These are phyloP conservation scores for Trilocha varians DNA, from an alignment of 2,888 invertebrate genomes.

Conservation along the genomic window DNA sequence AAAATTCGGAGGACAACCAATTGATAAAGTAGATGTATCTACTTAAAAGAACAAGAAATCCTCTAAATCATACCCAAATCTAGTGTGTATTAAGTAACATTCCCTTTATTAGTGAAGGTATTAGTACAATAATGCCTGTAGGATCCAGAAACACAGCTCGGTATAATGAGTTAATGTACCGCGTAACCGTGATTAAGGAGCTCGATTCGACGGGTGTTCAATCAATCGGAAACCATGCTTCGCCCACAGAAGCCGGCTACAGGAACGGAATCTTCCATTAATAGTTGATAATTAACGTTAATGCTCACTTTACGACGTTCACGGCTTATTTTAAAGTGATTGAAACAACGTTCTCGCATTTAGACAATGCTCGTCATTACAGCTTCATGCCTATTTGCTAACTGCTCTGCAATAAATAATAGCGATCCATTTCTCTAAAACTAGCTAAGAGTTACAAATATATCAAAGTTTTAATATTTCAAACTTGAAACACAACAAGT, in stretches of 20 bases:
- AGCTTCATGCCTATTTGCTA: no score
- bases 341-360: background rate
- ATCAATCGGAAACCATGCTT: constrained; percentile 47
- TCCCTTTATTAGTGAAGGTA: constrained; percentile 3
- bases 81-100: no score
- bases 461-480: no score
- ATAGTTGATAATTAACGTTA: constrained; percentile 37
- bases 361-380: background rate
- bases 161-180: constrained; percentile 32
- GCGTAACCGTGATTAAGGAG: constrained; percentile 46
- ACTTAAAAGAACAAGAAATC: no score
- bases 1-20: no score
- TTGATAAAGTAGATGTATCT: no score
- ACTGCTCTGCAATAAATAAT: no score
- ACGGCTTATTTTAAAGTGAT: background rate
- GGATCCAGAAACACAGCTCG: constrained; percentile 21
- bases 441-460: no score
- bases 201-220: constrained; percentile 39
- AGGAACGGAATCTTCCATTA: constrained; percentile 34
- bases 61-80: no score
- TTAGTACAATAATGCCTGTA: constrained; percentile 7
- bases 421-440: no score
- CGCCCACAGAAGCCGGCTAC: constrained; percentile 26
- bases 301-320: constrained; percentile 20
- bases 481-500: no score